Percentiles rank a stretch among this genome's conserved stretches.
Evolutionary conservation across 2,113 vertebrate species (phyloP).

Genomic region (Eptatretus burgeri): DNA sequence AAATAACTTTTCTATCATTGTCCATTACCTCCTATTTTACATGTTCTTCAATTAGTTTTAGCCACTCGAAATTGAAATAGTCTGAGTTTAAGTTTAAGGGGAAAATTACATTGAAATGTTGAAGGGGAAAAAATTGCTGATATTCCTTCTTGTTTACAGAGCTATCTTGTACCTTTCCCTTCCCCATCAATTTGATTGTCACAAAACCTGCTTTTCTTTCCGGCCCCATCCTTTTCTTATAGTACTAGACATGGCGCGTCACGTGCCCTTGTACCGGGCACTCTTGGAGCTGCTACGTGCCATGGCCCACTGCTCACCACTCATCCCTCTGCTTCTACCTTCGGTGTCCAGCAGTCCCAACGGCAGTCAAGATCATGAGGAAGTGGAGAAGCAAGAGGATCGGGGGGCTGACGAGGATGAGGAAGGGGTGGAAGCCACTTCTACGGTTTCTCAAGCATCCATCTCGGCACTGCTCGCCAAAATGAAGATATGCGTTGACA

Average conservation of each 20-base stretch:
- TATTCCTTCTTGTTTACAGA: too few relatives aligned
- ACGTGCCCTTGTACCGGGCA: conserved; percentile 71
- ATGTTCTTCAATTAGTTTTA: too few relatives aligned
- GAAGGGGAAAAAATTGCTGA: too few relatives aligned
- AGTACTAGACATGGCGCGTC: conserved; percentile 93
- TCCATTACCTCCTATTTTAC: too few relatives aligned
- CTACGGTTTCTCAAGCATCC: conserved; percentile 50
- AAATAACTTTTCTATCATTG: too few relatives aligned
- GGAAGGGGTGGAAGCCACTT: conserved; percentile 15
- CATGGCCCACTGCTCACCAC: conserved; percentile 51
- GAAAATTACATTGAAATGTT: too few relatives aligned
- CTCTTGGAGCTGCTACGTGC: conserved; percentile 67
- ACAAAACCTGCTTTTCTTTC: background rate
- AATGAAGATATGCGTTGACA: conserved; percentile 98
- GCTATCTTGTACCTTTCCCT: too few relatives aligned
- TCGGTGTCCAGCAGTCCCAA: conserved; percentile 30
- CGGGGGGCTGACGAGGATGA: conserved; percentile 40
- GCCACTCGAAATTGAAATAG: too few relatives aligned
- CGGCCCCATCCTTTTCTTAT: background rate
- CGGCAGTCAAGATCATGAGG: background rate
- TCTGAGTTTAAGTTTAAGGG: too few relatives aligned
- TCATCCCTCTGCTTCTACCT: conserved; percentile 67
- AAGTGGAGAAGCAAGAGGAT: background rate
- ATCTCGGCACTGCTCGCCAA: conserved; percentile 80
- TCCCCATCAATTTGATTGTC: too few relatives aligned